phyloP scores from a whole-genome alignment of 2,797 vertebrate genomes.

The Chaenodraco wilsoni region DNA sequence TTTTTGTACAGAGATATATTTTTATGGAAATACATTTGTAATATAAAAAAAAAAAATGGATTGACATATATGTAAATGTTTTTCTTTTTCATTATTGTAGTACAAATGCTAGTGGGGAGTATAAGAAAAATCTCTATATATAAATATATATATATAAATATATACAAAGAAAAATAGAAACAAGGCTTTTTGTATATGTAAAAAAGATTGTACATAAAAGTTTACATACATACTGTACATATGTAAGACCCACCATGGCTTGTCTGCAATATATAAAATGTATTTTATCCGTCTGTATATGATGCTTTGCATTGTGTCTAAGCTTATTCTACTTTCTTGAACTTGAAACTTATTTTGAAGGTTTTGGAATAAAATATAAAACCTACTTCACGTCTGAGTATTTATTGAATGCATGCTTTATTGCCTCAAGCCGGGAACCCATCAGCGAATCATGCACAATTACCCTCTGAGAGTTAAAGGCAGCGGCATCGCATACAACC shows the following conservation, averaged over 20 bases:
- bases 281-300: constrained; percentile 99
- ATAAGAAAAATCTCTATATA: constrained; percentile 82
- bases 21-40: constrained; percentile 99
- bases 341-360: constrained; percentile 99
- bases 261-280: constrained; percentile 98
- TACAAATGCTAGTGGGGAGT: constrained; percentile 92
- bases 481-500: not conserved
- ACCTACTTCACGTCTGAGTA: constrained; percentile 74
- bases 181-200: constrained; percentile 97
- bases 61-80: constrained; percentile 94
- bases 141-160: constrained; percentile 82
- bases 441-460: constrained; percentile 1
- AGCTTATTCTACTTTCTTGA: constrained; percentile 96
- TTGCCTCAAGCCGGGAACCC: not conserved
- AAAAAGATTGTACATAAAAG: constrained; percentile 97
- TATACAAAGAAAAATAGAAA: constrained; percentile 87
- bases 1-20: constrained; percentile 99
- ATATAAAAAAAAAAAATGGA: constrained; percentile 90
- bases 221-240: constrained; percentile 99
- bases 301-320: constrained; percentile 97
- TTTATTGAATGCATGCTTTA: constrained; percentile 36
- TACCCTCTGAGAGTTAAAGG: not conserved
- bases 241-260: constrained; percentile 96
- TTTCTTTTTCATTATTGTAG: constrained; percentile 97
- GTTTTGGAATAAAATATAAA: constrained; percentile 98